Evolutionary conservation across 2,797 vertebrate species (phyloP).

Genomic region (Coilia nasus): DNA sequence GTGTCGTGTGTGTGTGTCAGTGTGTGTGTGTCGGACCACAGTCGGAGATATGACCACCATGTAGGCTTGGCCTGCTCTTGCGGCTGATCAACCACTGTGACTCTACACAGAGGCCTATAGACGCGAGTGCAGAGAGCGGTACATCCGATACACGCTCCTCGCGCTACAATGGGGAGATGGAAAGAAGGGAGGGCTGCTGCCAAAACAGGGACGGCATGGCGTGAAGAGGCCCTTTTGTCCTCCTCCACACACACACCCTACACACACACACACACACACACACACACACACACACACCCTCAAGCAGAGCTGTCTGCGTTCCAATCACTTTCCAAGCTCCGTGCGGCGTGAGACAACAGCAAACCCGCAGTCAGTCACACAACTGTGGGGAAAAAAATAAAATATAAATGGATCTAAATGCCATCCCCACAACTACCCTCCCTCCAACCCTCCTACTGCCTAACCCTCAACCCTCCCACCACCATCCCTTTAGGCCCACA

Average conservation of each 20-base stretch:
- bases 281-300: no score
- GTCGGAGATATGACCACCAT: constrained; percentile 14
- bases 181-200: background rate
- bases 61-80: background rate
- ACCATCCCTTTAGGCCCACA: background rate
- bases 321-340: background rate
- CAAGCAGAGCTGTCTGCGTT: background rate
- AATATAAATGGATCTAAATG: background rate
- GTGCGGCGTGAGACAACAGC: background rate
- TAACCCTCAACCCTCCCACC: background rate
- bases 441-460: no score
- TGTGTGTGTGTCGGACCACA: background rate
- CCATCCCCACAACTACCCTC: background rate
- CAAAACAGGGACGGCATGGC: background rate
- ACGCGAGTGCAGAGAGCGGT: background rate
- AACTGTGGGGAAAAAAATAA: background rate
- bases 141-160: background rate
- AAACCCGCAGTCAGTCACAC: background rate
- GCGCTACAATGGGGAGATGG: background rate
- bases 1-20: no score
- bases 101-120: background rate
- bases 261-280: no score
- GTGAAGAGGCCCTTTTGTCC: background rate
- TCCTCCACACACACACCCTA: background rate
- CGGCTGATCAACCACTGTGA: background rate